Evolutionary conservation across 1,140 invertebrate species (phyloP).

Genomic region (Calosoma granatense): DNA sequence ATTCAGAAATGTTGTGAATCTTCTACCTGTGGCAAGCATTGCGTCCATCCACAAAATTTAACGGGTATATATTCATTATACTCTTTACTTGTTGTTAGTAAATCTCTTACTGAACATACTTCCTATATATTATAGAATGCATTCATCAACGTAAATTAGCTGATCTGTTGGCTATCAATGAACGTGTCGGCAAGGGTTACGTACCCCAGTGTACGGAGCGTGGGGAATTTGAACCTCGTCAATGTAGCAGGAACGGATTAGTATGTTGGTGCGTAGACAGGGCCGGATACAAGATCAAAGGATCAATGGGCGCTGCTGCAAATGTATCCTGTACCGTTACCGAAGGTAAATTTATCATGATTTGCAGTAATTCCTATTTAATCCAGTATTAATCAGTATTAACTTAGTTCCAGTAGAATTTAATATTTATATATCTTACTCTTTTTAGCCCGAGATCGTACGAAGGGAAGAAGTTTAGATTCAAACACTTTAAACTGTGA

Average conservation of each 20-base stretch:
- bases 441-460: constrained; percentile 33
- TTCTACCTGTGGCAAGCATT: constrained; percentile 56
- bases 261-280: constrained; percentile 81
- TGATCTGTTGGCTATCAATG: constrained; percentile 63
- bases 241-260: constrained; percentile 72
- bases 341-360: constrained; percentile 27
- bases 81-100: neutral
- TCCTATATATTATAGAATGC: constrained; percentile 42
- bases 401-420: neutral
- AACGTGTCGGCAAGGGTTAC: constrained; percentile 68
- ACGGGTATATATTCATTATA: constrained; percentile 42
- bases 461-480: constrained; percentile 36
- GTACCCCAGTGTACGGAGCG: constrained; percentile 65
- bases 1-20: constrained; percentile 71
- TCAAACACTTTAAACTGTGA: constrained; percentile 35
- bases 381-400: neutral
- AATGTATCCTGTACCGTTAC: constrained; percentile 49
- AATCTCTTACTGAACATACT: neutral
- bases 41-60: constrained; percentile 54
- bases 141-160: constrained; percentile 64
- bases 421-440: constrained; percentile 10
- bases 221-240: constrained; percentile 57
- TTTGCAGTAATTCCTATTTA: neutral
- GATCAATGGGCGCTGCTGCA: constrained; percentile 65
- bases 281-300: constrained; percentile 60